Evolutionary conservation across 2,113 vertebrate genomes (phyloP).

Genomic region (Pelvicachromis taeniatus): DNA sequence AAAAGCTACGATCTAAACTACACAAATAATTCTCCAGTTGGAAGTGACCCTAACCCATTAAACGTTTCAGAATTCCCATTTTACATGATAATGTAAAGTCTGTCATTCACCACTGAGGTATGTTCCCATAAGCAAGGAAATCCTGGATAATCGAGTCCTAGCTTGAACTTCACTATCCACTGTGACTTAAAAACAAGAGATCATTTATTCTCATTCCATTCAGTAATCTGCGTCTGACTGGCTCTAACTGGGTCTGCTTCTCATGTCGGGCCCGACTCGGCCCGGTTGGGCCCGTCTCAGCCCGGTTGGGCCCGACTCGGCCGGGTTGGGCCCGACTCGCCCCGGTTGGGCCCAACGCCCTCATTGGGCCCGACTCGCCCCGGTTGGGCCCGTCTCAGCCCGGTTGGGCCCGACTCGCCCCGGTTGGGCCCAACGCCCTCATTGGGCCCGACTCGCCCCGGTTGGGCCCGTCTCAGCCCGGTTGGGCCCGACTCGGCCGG

Average conservation of each 20-base stretch:
- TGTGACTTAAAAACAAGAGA: not conserved
- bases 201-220: not conserved
- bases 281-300: not conserved
- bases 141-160: not conserved
- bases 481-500: too few relatives aligned
- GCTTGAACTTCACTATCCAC: not conserved
- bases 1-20: not conserved
- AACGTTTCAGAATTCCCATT: not conserved
- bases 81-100: too few relatives aligned
- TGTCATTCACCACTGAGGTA: not conserved
- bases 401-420: rapidly evolving
- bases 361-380: rapidly evolving
- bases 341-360: too few relatives aligned
- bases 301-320: too few relatives aligned
- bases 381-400: rapidly evolving
- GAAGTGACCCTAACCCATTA: not conserved
- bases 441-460: rapidly evolving
- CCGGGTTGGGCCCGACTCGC: too few relatives aligned
- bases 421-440: too few relatives aligned
- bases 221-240: rapidly evolving
- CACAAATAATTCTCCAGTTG: not conserved
- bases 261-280: rapidly evolving
- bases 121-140: not conserved
- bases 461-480: rapidly evolving
- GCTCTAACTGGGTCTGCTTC: rapidly evolving